Conservation (phyloP, 2,113 vertebrate species). For the Sorex fumeus region DNA sequence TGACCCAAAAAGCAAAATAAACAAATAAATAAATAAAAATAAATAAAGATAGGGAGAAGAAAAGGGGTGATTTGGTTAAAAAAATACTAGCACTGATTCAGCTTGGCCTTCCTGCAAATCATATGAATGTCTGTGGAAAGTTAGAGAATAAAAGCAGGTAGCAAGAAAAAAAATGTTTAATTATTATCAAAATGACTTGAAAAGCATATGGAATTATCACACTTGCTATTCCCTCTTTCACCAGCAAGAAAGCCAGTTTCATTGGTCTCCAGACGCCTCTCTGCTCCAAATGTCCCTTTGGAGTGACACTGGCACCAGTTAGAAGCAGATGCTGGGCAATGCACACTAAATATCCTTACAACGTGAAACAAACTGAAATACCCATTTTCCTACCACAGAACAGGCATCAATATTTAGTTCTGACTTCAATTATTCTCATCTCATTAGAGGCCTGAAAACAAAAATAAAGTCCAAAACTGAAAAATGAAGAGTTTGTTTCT, state of each 20-base stretch:
- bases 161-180: neutral
- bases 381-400: neutral
- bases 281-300: neutral
- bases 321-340: neutral
- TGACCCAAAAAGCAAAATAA: no score
- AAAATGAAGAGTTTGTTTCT: neutral
- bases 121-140: neutral
- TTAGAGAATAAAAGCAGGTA: neutral
- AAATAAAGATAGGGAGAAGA: no score
- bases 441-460: neutral
- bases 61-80: no score
- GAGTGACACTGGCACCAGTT: neutral
- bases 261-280: neutral
- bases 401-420: neutral
- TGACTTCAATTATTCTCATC: neutral
- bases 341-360: neutral
- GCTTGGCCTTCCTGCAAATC: neutral
- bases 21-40: no score
- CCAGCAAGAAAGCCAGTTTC: neutral
- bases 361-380: conserved; percentile 8
- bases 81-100: no score
- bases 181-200: neutral
- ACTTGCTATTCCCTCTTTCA: neutral
- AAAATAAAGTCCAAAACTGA: neutral
- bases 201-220: neutral